Conservation (phyloP, 1,140 invertebrate genomes). For the Diplogasteroides magnus region DNA sequence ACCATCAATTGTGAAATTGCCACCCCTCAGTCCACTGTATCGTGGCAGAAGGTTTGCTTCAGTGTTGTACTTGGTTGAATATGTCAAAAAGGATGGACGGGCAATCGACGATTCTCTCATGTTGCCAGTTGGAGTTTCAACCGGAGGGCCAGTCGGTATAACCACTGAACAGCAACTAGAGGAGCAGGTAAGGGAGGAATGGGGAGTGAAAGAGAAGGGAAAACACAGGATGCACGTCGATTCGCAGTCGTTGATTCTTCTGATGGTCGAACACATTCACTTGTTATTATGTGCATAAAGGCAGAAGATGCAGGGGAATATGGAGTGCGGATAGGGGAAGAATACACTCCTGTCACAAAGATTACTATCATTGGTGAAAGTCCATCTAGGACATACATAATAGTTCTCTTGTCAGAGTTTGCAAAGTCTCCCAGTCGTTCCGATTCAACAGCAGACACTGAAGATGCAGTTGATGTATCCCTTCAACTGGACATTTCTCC, state of each 20-base stretch:
- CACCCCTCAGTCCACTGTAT: conserved; percentile 15
- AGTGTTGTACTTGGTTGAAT: neutral
- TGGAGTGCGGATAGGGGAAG: conserved; percentile 31
- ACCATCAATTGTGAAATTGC: conserved; percentile 41
- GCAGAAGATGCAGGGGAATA: conserved; percentile 36
- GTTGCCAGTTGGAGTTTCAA: too few relatives aligned
- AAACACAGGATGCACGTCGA: neutral
- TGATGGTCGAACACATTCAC: conserved; percentile 23
- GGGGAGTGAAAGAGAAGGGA: too few relatives aligned
- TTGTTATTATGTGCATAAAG: conserved; percentile 27
- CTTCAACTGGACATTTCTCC: neutral
- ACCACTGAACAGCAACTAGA: too few relatives aligned
- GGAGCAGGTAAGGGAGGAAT: too few relatives aligned
- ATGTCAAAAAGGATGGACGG: conserved; percentile 3
- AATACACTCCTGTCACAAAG: conserved; percentile 38
- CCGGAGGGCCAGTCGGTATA: too few relatives aligned
- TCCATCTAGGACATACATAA: too few relatives aligned
- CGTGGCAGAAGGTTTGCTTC: conserved; percentile 28
- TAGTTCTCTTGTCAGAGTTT: conserved; percentile 3
- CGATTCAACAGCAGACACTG: conserved; percentile 2
- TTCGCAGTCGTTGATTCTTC: neutral
- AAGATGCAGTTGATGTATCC: conserved; percentile 6
- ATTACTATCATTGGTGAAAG: conserved; percentile 23
- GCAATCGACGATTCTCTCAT: conserved; percentile 4
- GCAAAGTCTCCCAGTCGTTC: neutral